A percentile compares a stretch with the other conserved stretches of the same genome.
Conservation (phyloP, 2,888 invertebrate genomes). For the Deroplatys truncata region DNA sequence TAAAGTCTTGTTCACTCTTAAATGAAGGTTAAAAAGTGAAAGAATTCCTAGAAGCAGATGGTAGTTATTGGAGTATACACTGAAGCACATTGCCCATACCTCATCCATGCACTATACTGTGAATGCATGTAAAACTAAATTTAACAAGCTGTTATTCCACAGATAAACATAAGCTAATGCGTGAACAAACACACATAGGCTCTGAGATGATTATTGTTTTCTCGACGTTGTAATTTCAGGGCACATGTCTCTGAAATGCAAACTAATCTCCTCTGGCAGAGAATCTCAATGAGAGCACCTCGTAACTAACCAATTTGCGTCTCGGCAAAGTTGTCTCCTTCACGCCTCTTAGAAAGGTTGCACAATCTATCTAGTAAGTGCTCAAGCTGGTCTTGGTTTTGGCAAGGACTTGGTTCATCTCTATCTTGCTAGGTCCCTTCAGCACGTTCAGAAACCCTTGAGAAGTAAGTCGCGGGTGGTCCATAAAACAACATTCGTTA, state of each 20-base stretch:
- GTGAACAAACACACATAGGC: not conserved
- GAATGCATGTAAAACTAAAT: not conserved
- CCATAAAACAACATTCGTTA: no score
- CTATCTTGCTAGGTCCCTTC: not conserved
- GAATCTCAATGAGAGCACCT: not conserved
- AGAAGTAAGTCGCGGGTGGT: not conserved
- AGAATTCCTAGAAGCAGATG: no score
- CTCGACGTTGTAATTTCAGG: not conserved
- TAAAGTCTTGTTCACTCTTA: no score
- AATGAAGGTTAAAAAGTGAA: no score
- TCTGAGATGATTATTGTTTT: not conserved
- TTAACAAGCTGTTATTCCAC: not conserved
- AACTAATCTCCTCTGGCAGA: not conserved
- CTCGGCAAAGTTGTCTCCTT: not conserved
- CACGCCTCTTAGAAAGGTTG: not conserved
- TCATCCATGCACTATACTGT: no score
- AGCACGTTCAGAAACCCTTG: not conserved
- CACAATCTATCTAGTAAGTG: not conserved
- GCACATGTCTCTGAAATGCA: not conserved
- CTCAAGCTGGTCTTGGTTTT: not conserved
- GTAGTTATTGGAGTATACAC: no score
- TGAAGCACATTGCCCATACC: no score
- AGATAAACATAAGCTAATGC: not conserved
- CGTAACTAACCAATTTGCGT: not conserved
- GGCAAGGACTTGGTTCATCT: not conserved